These are phyloP conservation scores for Pristiophorus japonicus DNA, from an alignment of 2,113 vertebrate species.

Conservation along the genomic window DNA sequence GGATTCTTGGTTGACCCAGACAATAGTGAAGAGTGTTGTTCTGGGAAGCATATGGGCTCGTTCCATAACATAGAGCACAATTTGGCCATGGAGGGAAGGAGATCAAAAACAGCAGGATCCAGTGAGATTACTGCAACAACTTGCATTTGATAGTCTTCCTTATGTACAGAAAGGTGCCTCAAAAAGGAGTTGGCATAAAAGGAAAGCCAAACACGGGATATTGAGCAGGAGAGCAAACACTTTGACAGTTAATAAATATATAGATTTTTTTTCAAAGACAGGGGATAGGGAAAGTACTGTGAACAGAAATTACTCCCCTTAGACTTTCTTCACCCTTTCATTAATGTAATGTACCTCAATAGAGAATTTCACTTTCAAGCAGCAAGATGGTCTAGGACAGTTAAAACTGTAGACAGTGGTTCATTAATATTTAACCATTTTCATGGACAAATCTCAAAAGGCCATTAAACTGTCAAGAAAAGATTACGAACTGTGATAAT, in stretches of 20 bases:
- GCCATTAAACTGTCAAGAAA: background rate
- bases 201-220: background rate
- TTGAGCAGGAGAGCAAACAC: background rate
- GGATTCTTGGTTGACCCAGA: background rate
- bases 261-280: background rate
- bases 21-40: background rate
- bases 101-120: background rate
- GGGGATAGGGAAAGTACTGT: background rate
- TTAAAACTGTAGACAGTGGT: background rate
- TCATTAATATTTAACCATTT: background rate
- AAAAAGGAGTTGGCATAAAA: background rate
- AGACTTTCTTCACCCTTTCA: background rate
- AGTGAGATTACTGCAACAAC: background rate
- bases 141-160: background rate
- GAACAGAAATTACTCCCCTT: background rate
- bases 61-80: background rate
- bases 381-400: background rate
- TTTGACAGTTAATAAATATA: background rate
- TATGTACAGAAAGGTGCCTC: background rate
- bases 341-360: background rate
- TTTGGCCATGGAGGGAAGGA: background rate
- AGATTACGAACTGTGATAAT: background rate
- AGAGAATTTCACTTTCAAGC: background rate
- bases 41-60: background rate
- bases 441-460: background rate